phyloP scores from a whole-genome alignment of 1,140 invertebrate species.

The Leptinotarsa texana region DNA sequence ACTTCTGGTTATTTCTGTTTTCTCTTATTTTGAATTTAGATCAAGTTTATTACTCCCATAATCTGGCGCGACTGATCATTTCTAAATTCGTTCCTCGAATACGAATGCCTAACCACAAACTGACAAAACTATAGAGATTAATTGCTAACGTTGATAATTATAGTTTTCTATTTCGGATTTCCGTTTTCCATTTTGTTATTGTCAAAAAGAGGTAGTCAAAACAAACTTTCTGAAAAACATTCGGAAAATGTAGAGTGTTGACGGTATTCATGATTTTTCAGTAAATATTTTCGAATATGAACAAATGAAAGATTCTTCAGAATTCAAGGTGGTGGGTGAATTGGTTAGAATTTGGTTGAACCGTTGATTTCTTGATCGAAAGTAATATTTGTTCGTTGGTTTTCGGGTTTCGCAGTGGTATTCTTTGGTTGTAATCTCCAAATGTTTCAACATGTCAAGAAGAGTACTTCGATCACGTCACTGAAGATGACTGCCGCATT shows the following conservation, averaged over 20 bases:
- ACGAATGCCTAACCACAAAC: slow-evolving; percentile 11
- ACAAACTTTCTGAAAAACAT: not conserved
- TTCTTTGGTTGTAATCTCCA: too few relatives aligned
- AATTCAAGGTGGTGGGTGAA: too few relatives aligned
- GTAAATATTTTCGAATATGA: too few relatives aligned
- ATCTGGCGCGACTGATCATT: slow-evolving; percentile 11
- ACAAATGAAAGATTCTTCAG: too few relatives aligned
- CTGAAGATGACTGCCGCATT: too few relatives aligned
- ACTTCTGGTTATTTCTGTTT: not conserved
- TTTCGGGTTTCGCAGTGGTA: too few relatives aligned
- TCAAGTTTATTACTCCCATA: slow-evolving; percentile 6
- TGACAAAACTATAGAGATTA: slow-evolving; percentile 15
- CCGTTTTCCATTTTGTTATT: not conserved
- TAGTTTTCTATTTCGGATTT: slow-evolving; percentile 19
- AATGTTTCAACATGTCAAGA: too few relatives aligned
- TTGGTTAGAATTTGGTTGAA: too few relatives aligned
- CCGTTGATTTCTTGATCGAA: too few relatives aligned
- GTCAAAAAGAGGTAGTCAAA: slow-evolving; percentile 14
- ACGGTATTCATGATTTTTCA: not conserved
- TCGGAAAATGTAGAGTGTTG: too few relatives aligned
- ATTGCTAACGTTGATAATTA: slow-evolving; percentile 8
- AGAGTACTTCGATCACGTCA: too few relatives aligned
- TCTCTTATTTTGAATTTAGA: not conserved
- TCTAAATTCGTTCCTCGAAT: slow-evolving; percentile 8
- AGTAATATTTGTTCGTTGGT: too few relatives aligned